These are phyloP conservation scores for Dendrolimus kikuchii DNA, from an alignment of 1,140 invertebrate species.

Conservation along the genomic window DNA sequence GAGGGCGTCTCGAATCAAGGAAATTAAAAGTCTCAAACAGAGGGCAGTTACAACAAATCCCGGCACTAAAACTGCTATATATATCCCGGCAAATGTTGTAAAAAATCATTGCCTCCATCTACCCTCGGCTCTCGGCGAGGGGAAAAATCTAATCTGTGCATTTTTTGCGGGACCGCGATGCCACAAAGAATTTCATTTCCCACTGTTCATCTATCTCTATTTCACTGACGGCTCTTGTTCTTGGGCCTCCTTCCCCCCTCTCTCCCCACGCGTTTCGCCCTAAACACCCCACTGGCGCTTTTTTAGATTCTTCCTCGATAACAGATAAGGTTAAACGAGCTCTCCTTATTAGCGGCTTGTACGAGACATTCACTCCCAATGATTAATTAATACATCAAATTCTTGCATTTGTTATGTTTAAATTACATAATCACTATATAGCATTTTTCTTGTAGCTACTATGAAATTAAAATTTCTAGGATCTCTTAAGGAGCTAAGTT, in stretches of 20 bases:
- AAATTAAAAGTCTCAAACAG: conserved; percentile 69
- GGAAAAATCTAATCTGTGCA: conserved; percentile 74
- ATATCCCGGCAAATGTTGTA: conserved; percentile 63
- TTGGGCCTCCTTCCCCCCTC: conserved; percentile 34
- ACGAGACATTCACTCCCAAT: conserved; percentile 42
- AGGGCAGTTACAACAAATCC: conserved; percentile 66
- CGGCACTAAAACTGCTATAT: conserved; percentile 67
- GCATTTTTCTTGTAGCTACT: too few relatives aligned
- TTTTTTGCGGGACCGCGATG: conserved; percentile 73
- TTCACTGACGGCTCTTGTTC: conserved; percentile 70
- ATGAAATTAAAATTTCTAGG: too few relatives aligned
- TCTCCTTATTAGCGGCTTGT: conserved; percentile 65
- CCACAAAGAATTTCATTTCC: conserved; percentile 75
- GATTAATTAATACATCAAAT: conserved; percentile 33
- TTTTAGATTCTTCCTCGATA: conserved; percentile 65
- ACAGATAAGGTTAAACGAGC: conserved; percentile 67
- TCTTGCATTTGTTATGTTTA: too few relatives aligned
- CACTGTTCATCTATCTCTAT: conserved; percentile 73
- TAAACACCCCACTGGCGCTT: conserved; percentile 43
- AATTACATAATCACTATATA: too few relatives aligned
- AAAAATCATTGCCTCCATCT: conserved; percentile 69
- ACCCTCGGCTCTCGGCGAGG: conserved; percentile 61
- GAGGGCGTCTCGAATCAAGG: conserved; percentile 45
- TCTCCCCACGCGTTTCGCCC: conserved; percentile 25
- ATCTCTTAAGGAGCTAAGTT: too few relatives aligned